Evolutionary conservation across 2,797 vertebrate genomes (phyloP).

Genomic region (Sebastes minor): DNA sequence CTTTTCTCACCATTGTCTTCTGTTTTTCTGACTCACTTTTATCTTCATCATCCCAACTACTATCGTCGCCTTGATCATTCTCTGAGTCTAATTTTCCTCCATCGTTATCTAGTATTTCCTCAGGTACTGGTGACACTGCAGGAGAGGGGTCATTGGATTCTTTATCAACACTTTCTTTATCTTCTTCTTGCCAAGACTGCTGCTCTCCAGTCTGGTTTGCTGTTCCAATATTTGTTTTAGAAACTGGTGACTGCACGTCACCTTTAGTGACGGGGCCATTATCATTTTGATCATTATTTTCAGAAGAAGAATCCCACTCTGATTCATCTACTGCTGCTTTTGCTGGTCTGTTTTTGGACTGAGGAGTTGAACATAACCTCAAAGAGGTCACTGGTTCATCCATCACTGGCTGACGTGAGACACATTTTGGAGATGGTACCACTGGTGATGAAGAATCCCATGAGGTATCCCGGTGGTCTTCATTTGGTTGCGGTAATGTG

Average conservation of each 20-base stretch:
- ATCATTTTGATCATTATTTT: slow-evolving; percentile 38
- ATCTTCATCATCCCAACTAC: slow-evolving; percentile 64
- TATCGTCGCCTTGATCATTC: slow-evolving; percentile 32
- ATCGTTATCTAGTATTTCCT: not conserved
- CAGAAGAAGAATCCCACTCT: slow-evolving; percentile 64
- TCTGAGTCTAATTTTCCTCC: slow-evolving; percentile 4
- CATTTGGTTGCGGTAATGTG: slow-evolving; percentile 16
- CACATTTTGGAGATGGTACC: slow-evolving; percentile 26
- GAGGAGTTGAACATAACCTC: not conserved
- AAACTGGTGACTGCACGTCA: not conserved
- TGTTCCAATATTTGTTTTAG: not conserved
- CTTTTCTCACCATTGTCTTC: not conserved
- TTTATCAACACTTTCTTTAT: slow-evolving; percentile 18
- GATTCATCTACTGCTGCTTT: slow-evolving; percentile 40
- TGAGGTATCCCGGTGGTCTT: slow-evolving; percentile 11
- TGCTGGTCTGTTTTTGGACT: not conserved
- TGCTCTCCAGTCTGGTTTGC: slow-evolving; percentile 1
- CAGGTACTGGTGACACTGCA: slow-evolving; percentile 29
- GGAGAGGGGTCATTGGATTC: slow-evolving; percentile 34
- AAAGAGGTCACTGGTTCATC: slow-evolving; percentile 12
- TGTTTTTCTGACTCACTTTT: slow-evolving; percentile 29
- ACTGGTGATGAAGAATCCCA: slow-evolving; percentile 47
- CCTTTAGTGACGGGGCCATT: not conserved
- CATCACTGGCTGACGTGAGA: slow-evolving; percentile 1
- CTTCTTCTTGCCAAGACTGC: slow-evolving; percentile 22